phyloP scores from a whole-genome alignment of 2,797 vertebrate species.

The Menidia menidia region DNA sequence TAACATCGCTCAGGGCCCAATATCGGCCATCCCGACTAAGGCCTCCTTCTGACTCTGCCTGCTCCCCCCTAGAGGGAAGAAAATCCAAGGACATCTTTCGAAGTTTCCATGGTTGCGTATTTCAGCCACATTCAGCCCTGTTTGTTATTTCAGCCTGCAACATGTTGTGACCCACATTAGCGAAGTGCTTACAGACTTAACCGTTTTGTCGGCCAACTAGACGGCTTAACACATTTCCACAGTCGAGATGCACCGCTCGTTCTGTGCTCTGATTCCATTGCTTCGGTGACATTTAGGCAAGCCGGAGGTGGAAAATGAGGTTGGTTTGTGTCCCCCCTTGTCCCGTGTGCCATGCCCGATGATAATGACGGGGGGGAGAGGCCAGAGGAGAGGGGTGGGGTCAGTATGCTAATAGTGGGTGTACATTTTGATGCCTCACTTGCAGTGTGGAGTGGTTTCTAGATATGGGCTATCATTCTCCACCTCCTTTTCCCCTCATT shows the following conservation, averaged over 20 bases:
- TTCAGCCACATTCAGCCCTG: constrained; percentile 47
- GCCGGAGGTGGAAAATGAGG: constrained; percentile 42
- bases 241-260: constrained; percentile 18
- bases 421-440: constrained; percentile 69
- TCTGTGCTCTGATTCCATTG: constrained; percentile 41
- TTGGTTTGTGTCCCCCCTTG: constrained; percentile 43
- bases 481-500: constrained; percentile 61
- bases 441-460: constrained; percentile 47
- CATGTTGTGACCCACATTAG: constrained; percentile 65
- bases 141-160: constrained; percentile 60
- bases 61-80: constrained; percentile 19
- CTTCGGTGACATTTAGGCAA: constrained; percentile 54
- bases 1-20: constrained; percentile 55
- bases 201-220: constrained; percentile 32
- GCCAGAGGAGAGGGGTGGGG: constrained; percentile 65
- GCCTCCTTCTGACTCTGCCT: constrained; percentile 29
- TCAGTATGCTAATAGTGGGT: constrained; percentile 75
- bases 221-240: constrained; percentile 9
- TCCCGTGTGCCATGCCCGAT: constrained; percentile 48
- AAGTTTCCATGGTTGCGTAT: constrained; percentile 61
- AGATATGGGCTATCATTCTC: constrained; percentile 59
- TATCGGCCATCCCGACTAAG: constrained; percentile 34
- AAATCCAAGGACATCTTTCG: constrained; percentile 60
- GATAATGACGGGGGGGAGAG: constrained; percentile 61
- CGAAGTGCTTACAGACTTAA: constrained; percentile 50